Evolutionary conservation across 2,113 vertebrate species (phyloP), one percentile per base, ranked within the genome.

Genomic region (Phodopus roborovskii): DNA sequence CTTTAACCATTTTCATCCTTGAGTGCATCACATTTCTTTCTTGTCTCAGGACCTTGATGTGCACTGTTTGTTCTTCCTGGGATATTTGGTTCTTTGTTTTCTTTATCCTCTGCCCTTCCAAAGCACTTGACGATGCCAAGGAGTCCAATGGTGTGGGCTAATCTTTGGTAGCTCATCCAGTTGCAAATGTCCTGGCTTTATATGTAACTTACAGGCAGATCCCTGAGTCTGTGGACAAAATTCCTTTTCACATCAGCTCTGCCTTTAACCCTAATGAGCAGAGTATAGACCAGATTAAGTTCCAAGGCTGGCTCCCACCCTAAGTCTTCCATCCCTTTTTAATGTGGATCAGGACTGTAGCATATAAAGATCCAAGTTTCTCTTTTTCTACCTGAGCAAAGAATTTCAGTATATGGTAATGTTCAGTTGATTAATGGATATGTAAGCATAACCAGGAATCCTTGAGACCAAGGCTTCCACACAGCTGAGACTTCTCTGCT

Each of bases 341-440:
- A 19, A 97, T 94, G 33, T 68, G 78, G 90, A 96, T 95, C 75
- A 93, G 0, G 26, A 90, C 50, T 89, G 60, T 3, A 2, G 77
- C 90, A 45, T 86, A 84, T 90, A 36, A 28, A 60, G 73, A 79
- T 87, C 50, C 6, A 64, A 16, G 24, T 28, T 89, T 95, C 64
- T 64, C 30, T 90, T 90, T 92, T 79, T 78, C 2, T 45, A 88
- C 42, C 78, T 92, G 87, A 94, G 88, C 60, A 95, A 84, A 90
- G 53, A 22, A 45, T 90, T 96, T 94, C 19, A 36, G 30, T 94
- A 56, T 5, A 1, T 42, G 90, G 86, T 64, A 85, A 81, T 96
- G 97, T 62, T 84, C 85, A 50, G 1, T 71, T 84, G 64, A 77
- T 78, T 16, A 9, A 66, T 70, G 12, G 13, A 73, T n/a, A 73